Percentiles rank a stretch among this genome's conserved stretches.
Evolutionary conservation across 2,797 vertebrate genomes (phyloP).

Genomic region (Pipistrellus kuhlii): DNA sequence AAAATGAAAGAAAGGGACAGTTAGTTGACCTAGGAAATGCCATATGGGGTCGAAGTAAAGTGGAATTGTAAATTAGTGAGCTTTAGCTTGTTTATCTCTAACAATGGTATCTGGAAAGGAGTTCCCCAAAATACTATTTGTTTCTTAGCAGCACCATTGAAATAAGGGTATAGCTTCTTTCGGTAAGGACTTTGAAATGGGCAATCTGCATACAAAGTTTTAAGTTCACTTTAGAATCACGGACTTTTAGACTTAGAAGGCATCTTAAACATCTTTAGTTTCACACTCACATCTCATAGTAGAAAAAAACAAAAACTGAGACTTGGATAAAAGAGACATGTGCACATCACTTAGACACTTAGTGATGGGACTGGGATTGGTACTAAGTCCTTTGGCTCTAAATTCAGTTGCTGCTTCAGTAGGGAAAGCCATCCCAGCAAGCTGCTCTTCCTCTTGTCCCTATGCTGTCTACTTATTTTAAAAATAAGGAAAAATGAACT

Average conservation of each 20-base stretch:
- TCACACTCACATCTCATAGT: background rate
- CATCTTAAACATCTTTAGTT: background rate
- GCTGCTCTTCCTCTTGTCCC: background rate
- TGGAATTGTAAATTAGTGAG: background rate
- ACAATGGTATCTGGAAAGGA: background rate
- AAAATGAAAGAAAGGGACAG: background rate
- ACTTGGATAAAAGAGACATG: background rate
- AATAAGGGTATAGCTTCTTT: constrained; percentile 9
- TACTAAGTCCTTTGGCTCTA: background rate
- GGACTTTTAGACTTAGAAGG: background rate
- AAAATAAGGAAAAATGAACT: background rate
- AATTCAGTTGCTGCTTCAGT: background rate
- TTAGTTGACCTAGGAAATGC: background rate
- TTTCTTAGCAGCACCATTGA: background rate
- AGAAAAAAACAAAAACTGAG: background rate
- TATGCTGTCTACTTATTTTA: background rate
- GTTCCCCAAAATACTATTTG: background rate
- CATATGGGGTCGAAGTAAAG: background rate
- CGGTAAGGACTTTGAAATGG: constrained; percentile 17
- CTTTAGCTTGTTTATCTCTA: background rate
- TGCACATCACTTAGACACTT: background rate
- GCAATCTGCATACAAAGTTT: background rate
- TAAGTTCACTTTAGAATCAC: constrained; percentile 28
- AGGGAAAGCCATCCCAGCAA: background rate
- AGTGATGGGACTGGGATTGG: background rate